Evolutionary conservation across 1,140 invertebrate species (phyloP).

Genomic region (Caenorhabditis briggsae): DNA sequence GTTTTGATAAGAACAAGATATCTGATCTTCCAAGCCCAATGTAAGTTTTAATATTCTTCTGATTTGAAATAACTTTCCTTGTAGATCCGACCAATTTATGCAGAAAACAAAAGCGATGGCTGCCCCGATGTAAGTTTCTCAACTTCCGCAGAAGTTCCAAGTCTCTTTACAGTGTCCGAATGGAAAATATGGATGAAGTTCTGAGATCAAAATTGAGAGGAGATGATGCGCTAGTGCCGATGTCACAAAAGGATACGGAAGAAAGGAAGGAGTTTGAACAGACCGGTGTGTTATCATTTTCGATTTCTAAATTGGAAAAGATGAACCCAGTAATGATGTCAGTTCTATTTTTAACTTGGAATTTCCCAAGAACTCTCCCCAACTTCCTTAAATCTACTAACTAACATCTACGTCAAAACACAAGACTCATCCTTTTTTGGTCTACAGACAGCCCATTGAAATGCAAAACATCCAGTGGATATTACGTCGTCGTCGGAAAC

Average conservation of each 20-base stretch:
- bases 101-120: slow-evolving; percentile 22
- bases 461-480: slow-evolving; percentile 59
- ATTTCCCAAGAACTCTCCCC: neutral
- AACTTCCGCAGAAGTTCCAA: neutral
- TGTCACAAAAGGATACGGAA: slow-evolving; percentile 47
- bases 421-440: neutral
- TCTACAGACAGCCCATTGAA: slow-evolving; percentile 35
- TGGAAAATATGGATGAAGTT: slow-evolving; percentile 48
- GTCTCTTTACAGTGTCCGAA: neutral
- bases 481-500: slow-evolving; percentile 61
- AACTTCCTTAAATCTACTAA: neutral
- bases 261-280: slow-evolving; percentile 9
- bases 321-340: neutral
- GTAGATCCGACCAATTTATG: slow-evolving; percentile 17
- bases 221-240: slow-evolving; percentile 43
- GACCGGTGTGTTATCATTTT: slow-evolving; percentile 45
- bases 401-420: neutral
- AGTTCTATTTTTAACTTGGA: slow-evolving; percentile 7
- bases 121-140: slow-evolving; percentile 20
- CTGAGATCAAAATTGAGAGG: slow-evolving; percentile 50
- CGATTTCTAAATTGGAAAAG: neutral
- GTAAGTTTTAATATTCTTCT: neutral
- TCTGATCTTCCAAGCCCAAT: neutral
- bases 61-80: neutral
- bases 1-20: slow-evolving; percentile 19